Conservation (phyloP, 2,888 invertebrate species). For the Lasius platythorax region DNA sequence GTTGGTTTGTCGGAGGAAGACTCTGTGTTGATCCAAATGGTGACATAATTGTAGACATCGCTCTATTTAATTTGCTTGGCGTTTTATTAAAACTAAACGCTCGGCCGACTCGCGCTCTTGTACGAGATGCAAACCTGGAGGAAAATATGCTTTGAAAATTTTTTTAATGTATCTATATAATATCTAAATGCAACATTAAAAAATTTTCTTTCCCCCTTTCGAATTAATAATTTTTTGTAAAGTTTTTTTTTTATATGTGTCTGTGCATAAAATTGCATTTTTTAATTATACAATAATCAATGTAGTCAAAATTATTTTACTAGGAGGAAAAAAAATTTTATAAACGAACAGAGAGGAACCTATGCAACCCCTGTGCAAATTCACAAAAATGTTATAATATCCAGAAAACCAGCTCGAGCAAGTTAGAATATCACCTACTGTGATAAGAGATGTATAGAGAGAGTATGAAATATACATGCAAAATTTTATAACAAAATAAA, state of each 20-base stretch:
- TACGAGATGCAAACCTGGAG: slow-evolving; percentile 91
- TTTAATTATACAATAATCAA: slow-evolving; percentile 7
- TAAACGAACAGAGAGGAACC: slow-evolving; percentile 64
- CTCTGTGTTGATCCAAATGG: slow-evolving; percentile 95
- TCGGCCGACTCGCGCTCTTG: slow-evolving; percentile 95
- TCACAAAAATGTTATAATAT: slow-evolving; percentile 59
- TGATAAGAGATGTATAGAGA: slow-evolving; percentile 18
- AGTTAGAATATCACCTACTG: slow-evolving; percentile 56
- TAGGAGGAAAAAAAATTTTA: slow-evolving; percentile 72
- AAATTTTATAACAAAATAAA: not conserved
- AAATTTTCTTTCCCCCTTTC: slow-evolving; percentile 63
- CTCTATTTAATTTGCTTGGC: slow-evolving; percentile 96
- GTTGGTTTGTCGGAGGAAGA: slow-evolving; percentile 92
- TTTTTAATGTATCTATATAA: slow-evolving; percentile 10
- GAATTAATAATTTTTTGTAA: not conserved
- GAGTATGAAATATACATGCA: slow-evolving; percentile 36
- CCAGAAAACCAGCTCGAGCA: slow-evolving; percentile 74
- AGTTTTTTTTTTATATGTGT: not conserved
- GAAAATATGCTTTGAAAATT: slow-evolving; percentile 49
- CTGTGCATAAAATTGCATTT: not conserved
- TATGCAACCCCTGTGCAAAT: slow-evolving; percentile 56
- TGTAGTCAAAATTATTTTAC: not conserved
- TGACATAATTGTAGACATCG: slow-evolving; percentile 97
- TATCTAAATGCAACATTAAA: slow-evolving; percentile 54
- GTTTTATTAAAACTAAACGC: slow-evolving; percentile 98